Base-by-base conservation (phyloP, 2,888 invertebrate genomes). In the Dugesia japonica region DNA sequence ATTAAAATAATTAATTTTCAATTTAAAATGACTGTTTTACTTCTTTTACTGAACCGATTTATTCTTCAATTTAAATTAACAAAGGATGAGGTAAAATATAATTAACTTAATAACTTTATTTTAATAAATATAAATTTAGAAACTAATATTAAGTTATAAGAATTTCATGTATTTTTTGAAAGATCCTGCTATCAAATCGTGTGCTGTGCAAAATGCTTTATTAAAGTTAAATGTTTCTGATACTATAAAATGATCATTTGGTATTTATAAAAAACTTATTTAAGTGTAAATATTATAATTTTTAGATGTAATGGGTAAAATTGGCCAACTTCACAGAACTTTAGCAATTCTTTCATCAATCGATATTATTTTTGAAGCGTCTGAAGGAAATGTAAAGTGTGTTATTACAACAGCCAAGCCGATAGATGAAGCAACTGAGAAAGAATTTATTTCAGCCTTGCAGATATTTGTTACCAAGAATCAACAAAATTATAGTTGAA, bases 111-210 rank as follows among this genome's bases (percentile, higher is more conserved):
- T n/a, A n/a, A n/a, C n/a, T n/a, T n/a, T n/a, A n/a, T n/a, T n/a
- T n/a, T n/a, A n/a, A n/a, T n/a, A n/a, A n/a, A n/a, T n/a, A n/a
- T n/a, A n/a, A n/a, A n/a, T n/a, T n/a, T n/a, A n/a, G n/a, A n/a
- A n/a, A n/a, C n/a, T n/a, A n/a, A n/a, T n/a, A n/a, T n/a, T n/a
- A n/a, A n/a, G n/a, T n/a, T n/a, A n/a, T n/a, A n/a, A n/a, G n/a
- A n/a, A n/a, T n/a, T n/a, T n/a, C n/a, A n/a, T n/a, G n/a, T n/a
- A 92, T 80, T 91, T 91, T 81, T 86, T 97, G 75, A 83, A 88
- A 75, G 91, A 95, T 85, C 97, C 97, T 78, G 86, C 81, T 79
- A 82, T 89, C 1, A 95, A 95, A 87, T 71, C 80, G 83, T 89
- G 88, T 71, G 90, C 90, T 17, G 83, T 97, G 23, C 89, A 88